Conservation (phyloP, 2,888 invertebrate genomes). For the Rhodophaea formosa region DNA sequence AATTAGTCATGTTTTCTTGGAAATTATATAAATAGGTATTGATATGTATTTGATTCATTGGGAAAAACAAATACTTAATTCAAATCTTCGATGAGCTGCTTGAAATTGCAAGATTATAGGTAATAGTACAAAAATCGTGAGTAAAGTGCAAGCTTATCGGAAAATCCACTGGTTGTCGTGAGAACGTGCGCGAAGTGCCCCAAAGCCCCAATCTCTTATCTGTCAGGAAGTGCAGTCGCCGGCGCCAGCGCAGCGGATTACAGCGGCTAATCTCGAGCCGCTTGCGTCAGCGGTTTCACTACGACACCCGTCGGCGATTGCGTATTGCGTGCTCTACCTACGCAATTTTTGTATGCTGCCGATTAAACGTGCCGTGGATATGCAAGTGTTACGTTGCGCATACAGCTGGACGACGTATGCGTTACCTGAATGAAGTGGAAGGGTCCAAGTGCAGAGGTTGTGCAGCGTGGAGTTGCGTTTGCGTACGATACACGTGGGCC, state of each 20-base stretch:
- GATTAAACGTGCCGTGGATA: slow-evolving; percentile 22
- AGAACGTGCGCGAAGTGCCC: slow-evolving; percentile 55
- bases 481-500: slow-evolving; percentile 70
- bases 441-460: slow-evolving; percentile 44
- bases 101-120: too few species aligned
- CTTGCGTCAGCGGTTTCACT: slow-evolving; percentile 43
- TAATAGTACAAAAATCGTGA: neutral
- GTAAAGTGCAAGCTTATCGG: slow-evolving; percentile 2
- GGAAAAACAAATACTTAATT: too few species aligned
- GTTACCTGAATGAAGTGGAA: slow-evolving; percentile 63
- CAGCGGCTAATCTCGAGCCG: slow-evolving; percentile 50
- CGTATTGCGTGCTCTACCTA: slow-evolving; percentile 1
- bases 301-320: neutral
- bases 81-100: too few species aligned
- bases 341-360: slow-evolving; percentile 28
- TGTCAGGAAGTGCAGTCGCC: slow-evolving; percentile 66
- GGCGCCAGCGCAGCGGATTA: slow-evolving; percentile 63
- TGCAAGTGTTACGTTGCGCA: slow-evolving; percentile 20
- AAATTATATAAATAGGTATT: neutral
- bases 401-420: slow-evolving; percentile 44
- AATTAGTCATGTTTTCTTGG: neutral
- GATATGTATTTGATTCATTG: too few species aligned
- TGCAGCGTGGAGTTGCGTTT: slow-evolving; percentile 37
- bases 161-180: slow-evolving; percentile 39
- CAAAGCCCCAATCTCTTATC: slow-evolving; percentile 63